A percentile compares a stretch with the other conserved stretches of the same genome.
Evolutionary conservation across 2,888 invertebrate genomes (phyloP).

Genomic region (Theristus sp.): DNA sequence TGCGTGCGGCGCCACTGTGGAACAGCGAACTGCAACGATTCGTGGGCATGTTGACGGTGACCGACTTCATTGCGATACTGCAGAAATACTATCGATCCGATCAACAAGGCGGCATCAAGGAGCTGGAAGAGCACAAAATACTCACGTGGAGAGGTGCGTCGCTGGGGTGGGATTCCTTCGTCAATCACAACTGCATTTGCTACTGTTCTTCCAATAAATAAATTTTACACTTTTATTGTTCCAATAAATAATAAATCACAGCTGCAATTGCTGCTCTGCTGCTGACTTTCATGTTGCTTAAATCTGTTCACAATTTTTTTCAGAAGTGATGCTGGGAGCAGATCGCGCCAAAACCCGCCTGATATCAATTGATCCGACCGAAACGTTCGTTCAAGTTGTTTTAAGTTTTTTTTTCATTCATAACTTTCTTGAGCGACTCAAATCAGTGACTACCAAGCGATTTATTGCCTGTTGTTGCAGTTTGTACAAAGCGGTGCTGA

Average conservation of each 20-base stretch:
- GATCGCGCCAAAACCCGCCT: slow-evolving; percentile 28
- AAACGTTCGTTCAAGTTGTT: slow-evolving; percentile 23
- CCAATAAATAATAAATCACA: too few species aligned
- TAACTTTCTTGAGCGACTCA: background rate
- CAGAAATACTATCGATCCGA: slow-evolving; percentile 17
- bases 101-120: slow-evolving; percentile 26
- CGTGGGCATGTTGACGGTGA: slow-evolving; percentile 51
- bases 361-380: slow-evolving; percentile 35
- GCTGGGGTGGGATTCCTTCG: background rate
- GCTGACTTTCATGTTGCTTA: too few species aligned
- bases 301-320: too few species aligned
- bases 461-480: slow-evolving; percentile 12
- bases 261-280: too few species aligned
- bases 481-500: slow-evolving; percentile 31
- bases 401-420: background rate
- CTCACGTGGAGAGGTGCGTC: slow-evolving; percentile 32
- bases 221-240: background rate
- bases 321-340: slow-evolving; percentile 15
- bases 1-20: slow-evolving; percentile 52
- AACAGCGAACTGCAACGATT: slow-evolving; percentile 63
- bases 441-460: background rate
- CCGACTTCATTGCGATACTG: slow-evolving; percentile 39
- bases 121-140: slow-evolving; percentile 38
- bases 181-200: background rate
- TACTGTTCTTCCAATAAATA: background rate